Conservation (phyloP, 2,113 vertebrate species). For the Pionites leucogaster region DNA sequence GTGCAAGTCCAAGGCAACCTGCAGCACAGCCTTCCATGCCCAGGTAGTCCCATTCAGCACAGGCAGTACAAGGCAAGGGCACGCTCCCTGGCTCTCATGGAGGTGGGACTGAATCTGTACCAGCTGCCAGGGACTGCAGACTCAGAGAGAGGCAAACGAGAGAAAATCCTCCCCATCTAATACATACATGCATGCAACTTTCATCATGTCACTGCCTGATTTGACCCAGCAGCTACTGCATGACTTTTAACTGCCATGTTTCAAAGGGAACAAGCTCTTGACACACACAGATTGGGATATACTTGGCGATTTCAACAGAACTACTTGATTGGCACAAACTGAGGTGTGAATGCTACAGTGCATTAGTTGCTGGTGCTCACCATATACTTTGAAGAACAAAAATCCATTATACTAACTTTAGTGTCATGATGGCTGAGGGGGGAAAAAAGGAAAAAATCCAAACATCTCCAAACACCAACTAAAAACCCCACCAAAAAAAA, state of each 20-base stretch:
- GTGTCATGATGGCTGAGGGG: neutral
- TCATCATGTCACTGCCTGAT: neutral
- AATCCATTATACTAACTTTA: neutral
- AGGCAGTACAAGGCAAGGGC: too few species aligned
- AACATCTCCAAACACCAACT: neutral
- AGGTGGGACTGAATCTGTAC: neutral
- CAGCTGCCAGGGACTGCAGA: neutral
- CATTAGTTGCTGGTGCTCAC: neutral
- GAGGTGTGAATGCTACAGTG: neutral
- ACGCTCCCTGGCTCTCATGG: neutral
- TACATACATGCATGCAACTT: rapidly evolving
- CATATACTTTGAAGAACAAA: neutral
- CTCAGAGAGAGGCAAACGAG: rapidly evolving
- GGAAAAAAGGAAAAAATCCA: rapidly evolving
- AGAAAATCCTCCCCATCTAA: neutral
- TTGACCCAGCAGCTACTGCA: neutral
- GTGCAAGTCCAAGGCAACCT: neutral
- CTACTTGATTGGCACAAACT: rapidly evolving
- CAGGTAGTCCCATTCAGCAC: rapidly evolving
- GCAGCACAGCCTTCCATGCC: neutral
- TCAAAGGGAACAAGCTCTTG: neutral
- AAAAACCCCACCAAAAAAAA: neutral
- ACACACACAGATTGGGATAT: neutral
- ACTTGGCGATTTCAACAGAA: neutral
- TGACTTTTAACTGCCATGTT: neutral